Percentiles rank a stretch among this genome's conserved stretches.
Evolutionary conservation across 2,113 vertebrate genomes (phyloP).

Genomic region (Lampris incognitus): DNA sequence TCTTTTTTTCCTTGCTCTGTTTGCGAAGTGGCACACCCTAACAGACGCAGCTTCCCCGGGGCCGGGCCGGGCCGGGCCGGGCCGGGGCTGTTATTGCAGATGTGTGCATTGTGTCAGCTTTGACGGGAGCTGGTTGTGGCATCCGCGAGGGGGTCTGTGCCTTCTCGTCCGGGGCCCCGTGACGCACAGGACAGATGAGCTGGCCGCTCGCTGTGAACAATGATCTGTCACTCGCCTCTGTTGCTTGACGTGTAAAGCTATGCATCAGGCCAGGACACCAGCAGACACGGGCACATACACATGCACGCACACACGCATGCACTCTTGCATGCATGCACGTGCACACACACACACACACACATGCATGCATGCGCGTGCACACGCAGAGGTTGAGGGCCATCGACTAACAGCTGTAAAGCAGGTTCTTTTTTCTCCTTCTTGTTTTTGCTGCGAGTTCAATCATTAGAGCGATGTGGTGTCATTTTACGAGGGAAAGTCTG

Average conservation of each 20-base stretch:
- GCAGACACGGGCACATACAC: constrained; percentile 1
- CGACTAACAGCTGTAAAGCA: too few relatives aligned
- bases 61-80: constrained; percentile 19
- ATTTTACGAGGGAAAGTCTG: too few relatives aligned
- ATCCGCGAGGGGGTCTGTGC: constrained; percentile 72
- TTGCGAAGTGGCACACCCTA: constrained; percentile 57
- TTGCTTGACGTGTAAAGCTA: constrained; percentile 52
- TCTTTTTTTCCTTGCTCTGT: constrained; percentile 5
- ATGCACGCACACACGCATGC: constrained; percentile 2
- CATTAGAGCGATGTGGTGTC: too few relatives aligned
- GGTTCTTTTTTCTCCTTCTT: too few relatives aligned
- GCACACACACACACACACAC: constrained; percentile 20
- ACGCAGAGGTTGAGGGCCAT: too few relatives aligned
- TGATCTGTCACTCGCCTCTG: constrained; percentile 71
- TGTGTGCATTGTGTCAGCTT: constrained; percentile 70
- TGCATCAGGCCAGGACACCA: constrained; percentile 32
- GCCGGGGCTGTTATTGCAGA: constrained; percentile 61
- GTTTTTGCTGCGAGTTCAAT: too few relatives aligned
- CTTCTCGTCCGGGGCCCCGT: constrained; percentile 33
- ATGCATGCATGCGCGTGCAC: neutral
- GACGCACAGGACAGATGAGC: constrained; percentile 65
- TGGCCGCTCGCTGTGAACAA: constrained; percentile 70
- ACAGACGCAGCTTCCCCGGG: constrained; percentile 41
- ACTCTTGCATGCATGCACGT: neutral
- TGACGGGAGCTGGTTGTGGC: constrained; percentile 74